These are phyloP conservation scores for Lasioglossum marginatum DNA, from an alignment of 2,888 invertebrate species.

Conservation along the genomic window DNA sequence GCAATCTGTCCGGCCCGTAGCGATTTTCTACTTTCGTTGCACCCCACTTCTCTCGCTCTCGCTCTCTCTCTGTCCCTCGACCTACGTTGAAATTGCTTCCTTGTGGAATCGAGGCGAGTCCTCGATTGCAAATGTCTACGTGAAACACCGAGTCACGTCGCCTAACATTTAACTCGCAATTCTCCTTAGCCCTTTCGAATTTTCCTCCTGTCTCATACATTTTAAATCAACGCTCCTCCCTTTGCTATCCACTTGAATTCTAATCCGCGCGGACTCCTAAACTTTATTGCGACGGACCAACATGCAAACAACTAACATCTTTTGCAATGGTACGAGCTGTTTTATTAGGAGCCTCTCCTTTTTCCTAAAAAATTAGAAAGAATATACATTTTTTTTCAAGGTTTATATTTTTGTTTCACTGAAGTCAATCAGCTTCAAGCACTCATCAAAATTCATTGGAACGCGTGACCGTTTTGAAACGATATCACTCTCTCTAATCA, in stretches of 20 bases:
- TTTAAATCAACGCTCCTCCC: neutral
- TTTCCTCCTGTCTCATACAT: neutral
- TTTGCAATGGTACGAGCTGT: neutral
- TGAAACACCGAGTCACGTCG: neutral
- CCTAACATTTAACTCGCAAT: slow-evolving; percentile 1
- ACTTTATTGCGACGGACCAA: neutral
- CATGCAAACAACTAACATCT: neutral
- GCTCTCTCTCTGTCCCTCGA: neutral
- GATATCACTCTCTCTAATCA: neutral
- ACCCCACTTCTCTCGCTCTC: neutral
- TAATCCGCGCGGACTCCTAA: neutral
- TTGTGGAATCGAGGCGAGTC: slow-evolving; percentile 1
- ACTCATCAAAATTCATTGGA: too few relatives aligned
- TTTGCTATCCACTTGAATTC: neutral
- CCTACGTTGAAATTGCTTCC: slow-evolving; percentile 10
- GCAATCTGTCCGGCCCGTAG: slow-evolving; percentile 19
- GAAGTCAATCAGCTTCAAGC: neutral
- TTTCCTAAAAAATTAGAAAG: neutral
- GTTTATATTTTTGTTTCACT: neutral
- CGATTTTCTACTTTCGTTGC: slow-evolving; percentile 16
- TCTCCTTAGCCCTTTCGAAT: neutral
- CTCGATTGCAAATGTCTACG: slow-evolving; percentile 14
- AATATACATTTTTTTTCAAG: neutral
- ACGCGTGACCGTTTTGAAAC: neutral
- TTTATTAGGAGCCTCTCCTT: neutral